Evolutionary conservation across 2,888 invertebrate genomes (phyloP), one percentile per base, ranked within the genome.

Genomic region (Ectemnius continuus): DNA sequence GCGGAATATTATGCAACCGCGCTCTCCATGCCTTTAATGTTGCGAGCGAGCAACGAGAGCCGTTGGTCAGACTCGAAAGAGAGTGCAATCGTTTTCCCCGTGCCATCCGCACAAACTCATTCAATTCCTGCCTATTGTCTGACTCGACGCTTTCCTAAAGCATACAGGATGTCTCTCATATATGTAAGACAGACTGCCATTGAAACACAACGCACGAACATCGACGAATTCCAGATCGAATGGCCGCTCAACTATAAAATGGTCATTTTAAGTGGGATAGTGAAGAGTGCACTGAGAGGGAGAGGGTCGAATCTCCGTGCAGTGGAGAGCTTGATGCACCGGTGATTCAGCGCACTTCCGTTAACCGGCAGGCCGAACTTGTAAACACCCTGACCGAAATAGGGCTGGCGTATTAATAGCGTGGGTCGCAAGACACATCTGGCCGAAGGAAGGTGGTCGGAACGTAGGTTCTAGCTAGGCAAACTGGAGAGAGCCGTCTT

Each of bases 331-430:
- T 61, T 66, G 67, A 76, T 61, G 68, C 63, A 67, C 60, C 52
- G 66, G 70, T 73, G 80, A 81, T 75, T 80, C 78, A 76, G 64
- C 73, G 65, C 65, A 76, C 78, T 83, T 84, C 83, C 82, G 82
- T 82, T 85, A 70, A 73, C 68, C 67, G 61, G 14, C 67, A 69
- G 63, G 61, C 28, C 76, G 77, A 80, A 81, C 82, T 84, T 86
- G 85, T 86, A 86, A 86, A 87, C 85, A 87, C 83, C 74, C 76
- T 69, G 78, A 80, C 83, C 78, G 80, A 85, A 87, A 87, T 87
- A 87, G 84, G 75, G 67, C 75, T 78, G 75, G 68, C 76, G 82
- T 87, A 87, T 87, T 87, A 86, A 86, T 86, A 87, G 86, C 81
- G 58, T 75, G 36, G 36, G 75, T 68, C 74, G 64, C 66, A 61